Percentiles rank a stretch among this genome's conserved stretches.
Conservation (phyloP, 2,797 vertebrate species). For the Danio albolineatus region DNA sequence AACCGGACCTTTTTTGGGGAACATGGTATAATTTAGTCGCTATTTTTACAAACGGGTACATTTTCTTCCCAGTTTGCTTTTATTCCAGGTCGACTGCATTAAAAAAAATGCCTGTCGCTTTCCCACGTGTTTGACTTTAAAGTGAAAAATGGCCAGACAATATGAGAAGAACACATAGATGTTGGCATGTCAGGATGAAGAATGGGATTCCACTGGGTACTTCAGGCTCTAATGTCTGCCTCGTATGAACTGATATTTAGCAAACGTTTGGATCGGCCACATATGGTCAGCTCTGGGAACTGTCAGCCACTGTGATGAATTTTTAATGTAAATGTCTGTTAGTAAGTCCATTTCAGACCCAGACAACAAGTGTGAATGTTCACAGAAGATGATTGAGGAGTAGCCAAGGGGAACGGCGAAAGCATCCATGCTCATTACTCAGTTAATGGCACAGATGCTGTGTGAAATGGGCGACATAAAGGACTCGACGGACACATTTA, state of each 20-base stretch:
- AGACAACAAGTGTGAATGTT: slow-evolving; percentile 30
- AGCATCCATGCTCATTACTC: slow-evolving; percentile 39
- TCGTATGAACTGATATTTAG: slow-evolving; percentile 24
- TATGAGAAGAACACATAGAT: slow-evolving; percentile 23
- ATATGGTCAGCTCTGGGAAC: slow-evolving; percentile 32
- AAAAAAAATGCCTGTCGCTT: slow-evolving; percentile 23
- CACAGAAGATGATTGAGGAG: slow-evolving; percentile 25
- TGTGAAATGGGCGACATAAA: slow-evolving; percentile 22
- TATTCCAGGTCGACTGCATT: slow-evolving; percentile 60
- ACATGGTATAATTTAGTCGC: slow-evolving; percentile 81
- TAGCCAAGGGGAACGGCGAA: slow-evolving; percentile 23
- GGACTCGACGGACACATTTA: slow-evolving; percentile 12
- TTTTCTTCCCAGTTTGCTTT: slow-evolving; percentile 66
- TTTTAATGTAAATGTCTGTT: slow-evolving; percentile 20
- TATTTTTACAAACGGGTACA: slow-evolving; percentile 78
- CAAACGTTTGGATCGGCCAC: slow-evolving; percentile 7
- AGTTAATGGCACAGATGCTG: slow-evolving; percentile 13
- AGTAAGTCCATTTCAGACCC: slow-evolving; percentile 21
- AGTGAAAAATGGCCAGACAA: slow-evolving; percentile 42
- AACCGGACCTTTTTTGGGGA: slow-evolving; percentile 69
- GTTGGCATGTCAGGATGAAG: slow-evolving; percentile 8
- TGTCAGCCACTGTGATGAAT: slow-evolving; percentile 16
- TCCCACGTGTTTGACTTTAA: slow-evolving; percentile 41
- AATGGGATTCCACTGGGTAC: slow-evolving; percentile 8
- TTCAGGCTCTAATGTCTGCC: slow-evolving; percentile 19